Evolutionary conservation across 2,113 vertebrate species (phyloP).

Genomic region (Synchiropus splendidus): DNA sequence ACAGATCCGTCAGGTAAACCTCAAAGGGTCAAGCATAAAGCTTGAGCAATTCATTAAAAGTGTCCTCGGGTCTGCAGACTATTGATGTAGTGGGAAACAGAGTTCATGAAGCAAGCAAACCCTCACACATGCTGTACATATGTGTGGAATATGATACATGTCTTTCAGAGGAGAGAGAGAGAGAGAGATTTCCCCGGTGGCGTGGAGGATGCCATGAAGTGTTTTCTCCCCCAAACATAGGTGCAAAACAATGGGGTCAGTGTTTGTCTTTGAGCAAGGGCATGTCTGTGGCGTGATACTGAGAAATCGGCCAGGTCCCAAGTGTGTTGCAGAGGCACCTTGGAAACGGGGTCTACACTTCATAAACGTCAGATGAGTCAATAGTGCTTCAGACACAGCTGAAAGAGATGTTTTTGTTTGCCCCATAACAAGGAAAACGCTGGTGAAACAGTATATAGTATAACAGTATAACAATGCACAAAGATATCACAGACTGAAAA

Average conservation of each 20-base stretch:
- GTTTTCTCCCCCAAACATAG: constrained; percentile 6
- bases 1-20: too few relatives aligned
- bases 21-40: too few relatives aligned
- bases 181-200: constrained; percentile 19
- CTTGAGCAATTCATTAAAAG: too few relatives aligned
- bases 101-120: background rate
- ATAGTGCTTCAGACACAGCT: too few relatives aligned
- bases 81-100: too few relatives aligned
- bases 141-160: constrained; percentile 9
- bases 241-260: constrained; percentile 33
- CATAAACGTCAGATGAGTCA: too few relatives aligned
- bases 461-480: too few relatives aligned
- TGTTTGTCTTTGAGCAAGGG: constrained; percentile 48
- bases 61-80: too few relatives aligned
- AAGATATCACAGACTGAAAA: too few relatives aligned
- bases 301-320: constrained; percentile 41
- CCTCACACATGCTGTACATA: background rate
- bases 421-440: too few relatives aligned
- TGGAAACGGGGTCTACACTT: background rate
- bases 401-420: too few relatives aligned
- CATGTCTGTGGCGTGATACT: constrained; percentile 45
- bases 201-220: constrained; percentile 19
- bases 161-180: constrained; percentile 40
- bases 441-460: too few relatives aligned
- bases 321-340: constrained; percentile 40